Percentiles rank a stretch among this genome's conserved stretches.
Evolutionary conservation across 92 coral and sea anemone species (phyloP).

Genomic region (Phymanthus crucifer): DNA sequence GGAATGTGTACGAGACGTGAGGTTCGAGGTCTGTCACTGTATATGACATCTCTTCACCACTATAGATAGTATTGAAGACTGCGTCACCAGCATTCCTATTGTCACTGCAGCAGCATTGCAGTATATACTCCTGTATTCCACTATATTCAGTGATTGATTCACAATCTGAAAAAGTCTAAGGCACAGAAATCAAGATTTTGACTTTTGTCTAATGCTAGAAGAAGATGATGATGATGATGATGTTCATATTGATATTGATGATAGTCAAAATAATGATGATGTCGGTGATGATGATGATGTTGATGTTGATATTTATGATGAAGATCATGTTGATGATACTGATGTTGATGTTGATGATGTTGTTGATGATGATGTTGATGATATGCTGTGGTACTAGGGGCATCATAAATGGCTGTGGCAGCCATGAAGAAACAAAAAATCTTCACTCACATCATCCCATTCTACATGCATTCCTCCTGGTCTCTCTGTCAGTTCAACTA

Average conservation of each 20-base stretch:
- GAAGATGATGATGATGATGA: too few species aligned
- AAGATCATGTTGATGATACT: too few species aligned
- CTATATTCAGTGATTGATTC: conserved; percentile 92
- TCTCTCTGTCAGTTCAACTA: conserved; percentile 81
- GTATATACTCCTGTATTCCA: conserved; percentile 88
- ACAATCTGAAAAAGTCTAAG: conserved; percentile 83
- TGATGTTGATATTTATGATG: too few species aligned
- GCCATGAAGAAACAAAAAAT: background rate
- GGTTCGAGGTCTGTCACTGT: conserved; percentile 92
- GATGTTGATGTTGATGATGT: too few species aligned
- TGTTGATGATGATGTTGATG: too few species aligned
- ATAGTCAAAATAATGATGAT: too few species aligned
- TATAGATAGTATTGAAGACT: conserved; percentile 83
- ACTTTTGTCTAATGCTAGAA: too few species aligned
- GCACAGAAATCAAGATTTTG: background rate
- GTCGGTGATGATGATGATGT: too few species aligned
- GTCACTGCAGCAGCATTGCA: conserved; percentile 91
- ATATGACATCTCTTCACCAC: conserved; percentile 85
- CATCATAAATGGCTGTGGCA: too few species aligned
- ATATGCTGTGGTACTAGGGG: too few species aligned
- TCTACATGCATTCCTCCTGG: conserved; percentile 95
- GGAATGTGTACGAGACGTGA: conserved; percentile 90
- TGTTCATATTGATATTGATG: too few species aligned
- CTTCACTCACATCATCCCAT: conserved; percentile 85
- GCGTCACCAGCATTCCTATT: conserved; percentile 70